Base-by-base conservation (phyloP, 2,888 invertebrate species). In the Caenorhabditis sulstoni region DNA sequence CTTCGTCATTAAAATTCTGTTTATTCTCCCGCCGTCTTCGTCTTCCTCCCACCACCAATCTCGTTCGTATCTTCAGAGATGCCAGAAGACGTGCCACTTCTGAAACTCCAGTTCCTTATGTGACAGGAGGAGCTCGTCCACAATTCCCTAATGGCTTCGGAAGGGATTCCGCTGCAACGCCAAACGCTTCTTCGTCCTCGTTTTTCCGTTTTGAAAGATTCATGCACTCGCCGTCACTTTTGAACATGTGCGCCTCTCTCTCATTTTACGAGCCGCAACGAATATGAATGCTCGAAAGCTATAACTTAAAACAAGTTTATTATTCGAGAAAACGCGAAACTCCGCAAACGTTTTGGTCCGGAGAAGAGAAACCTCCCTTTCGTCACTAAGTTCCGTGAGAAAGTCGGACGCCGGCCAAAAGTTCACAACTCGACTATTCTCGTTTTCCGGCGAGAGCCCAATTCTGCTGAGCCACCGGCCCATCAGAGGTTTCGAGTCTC, bases 141-240 rank as follows among this genome's bases (percentile, higher is more conserved):
- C 22, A 64, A 64, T 71, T 57, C 71, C 71, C 62, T 35, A 14
- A 52, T 29, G 49, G 49, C 20, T 5, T 50, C 11, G 22, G 20
- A 20, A 14, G 5, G 29, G 22, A 18, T 29, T 35, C 49, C 50
- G 59, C 52, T 47, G 35, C 47, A 37, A 49, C 52, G 61, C 59
- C 59, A 70, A 70, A 53, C 52, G 20, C 59, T 59, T 70, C 37
- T 37, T 61, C 57, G 45, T 71, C 62, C 64, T 64, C 64, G 55
- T 35, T 18, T 64, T 62, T 67, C 37, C 29, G 47, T 65, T 62
- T 71, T 58, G 57, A 44, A 73, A 73, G 73, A 73, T 73, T 73
- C 29, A 73, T 73, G 64, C 58, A 58, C 73, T 73, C 45, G 45
- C 29, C 29, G 29, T 41, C 37, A 23, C 20, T 35, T 29, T 22